These are phyloP conservation scores for Melanerpes aurifrons DNA, from an alignment of 2,113 vertebrate genomes.

Conservation along the genomic window DNA sequence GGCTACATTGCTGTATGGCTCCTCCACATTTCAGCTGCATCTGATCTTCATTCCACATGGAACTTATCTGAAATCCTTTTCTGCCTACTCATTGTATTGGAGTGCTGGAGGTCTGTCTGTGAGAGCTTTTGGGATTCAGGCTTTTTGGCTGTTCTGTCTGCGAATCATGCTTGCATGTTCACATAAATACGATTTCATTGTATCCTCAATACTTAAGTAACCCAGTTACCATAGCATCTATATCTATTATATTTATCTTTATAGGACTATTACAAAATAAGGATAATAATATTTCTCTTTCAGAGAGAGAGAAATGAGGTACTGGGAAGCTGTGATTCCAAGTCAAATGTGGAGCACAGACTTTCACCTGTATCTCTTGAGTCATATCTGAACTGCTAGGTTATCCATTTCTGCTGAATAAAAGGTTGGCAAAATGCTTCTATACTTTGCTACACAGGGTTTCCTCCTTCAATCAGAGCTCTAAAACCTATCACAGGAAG, in stretches of 20 bases:
- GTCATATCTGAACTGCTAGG: background rate
- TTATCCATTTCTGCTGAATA: background rate
- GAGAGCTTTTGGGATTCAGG: background rate
- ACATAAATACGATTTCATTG: background rate
- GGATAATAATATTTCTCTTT: background rate
- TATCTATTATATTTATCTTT: background rate
- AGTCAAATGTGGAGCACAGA: background rate
- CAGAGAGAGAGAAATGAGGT: background rate
- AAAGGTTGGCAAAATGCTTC: background rate
- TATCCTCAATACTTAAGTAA: background rate
- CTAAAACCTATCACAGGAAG: background rate
- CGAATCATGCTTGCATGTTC: rapidly evolving
- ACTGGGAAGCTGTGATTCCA: background rate
- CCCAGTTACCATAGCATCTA: background rate
- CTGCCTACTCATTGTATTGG: background rate
- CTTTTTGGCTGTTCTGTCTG: background rate
- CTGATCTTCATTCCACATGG: slow-evolving; percentile 39
- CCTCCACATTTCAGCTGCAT: slow-evolving; percentile 4
- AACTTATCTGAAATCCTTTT: background rate
- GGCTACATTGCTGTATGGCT: background rate
- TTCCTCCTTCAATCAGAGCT: background rate
- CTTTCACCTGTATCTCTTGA: background rate
- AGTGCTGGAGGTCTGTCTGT: background rate
- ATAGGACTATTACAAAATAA: background rate
- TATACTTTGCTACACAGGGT: background rate